A percentile compares a stretch with the other conserved stretches of the same genome.
These are phyloP conservation scores for Epizoanthus fatuus DNA, from an alignment of 92 coral and sea anemone species.

Conservation along the genomic window DNA sequence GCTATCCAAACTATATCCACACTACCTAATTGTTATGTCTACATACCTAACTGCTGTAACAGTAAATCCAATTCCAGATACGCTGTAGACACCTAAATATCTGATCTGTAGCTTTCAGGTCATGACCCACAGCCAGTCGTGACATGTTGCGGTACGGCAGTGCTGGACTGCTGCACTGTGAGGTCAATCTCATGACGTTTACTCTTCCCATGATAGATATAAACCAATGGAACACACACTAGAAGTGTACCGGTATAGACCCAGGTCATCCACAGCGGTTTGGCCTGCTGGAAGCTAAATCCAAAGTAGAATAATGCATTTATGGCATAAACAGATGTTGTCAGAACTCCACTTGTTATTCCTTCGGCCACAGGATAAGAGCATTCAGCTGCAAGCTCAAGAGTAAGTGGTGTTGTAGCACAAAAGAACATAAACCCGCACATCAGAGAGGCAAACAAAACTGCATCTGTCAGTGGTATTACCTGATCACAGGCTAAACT, in stretches of 20 bases:
- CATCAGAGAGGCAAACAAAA: constrained; percentile 75
- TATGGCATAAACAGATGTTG: constrained; percentile 79
- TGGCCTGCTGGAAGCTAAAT: constrained; percentile 88
- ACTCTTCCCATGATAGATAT: constrained; percentile 68
- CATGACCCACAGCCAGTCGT: too few species aligned
- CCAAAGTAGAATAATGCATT: constrained; percentile 85
- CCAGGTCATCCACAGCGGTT: constrained; percentile 93
- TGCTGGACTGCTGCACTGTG: constrained; percentile 3
- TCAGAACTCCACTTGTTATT: constrained; percentile 85
- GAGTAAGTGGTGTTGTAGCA: constrained; percentile 80
- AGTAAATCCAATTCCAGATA: too few species aligned
- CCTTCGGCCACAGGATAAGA: constrained; percentile 96
- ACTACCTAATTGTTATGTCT: too few species aligned
- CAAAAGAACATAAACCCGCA: constrained; percentile 71
- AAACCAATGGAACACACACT: constrained; percentile 74
- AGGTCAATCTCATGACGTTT: constrained; percentile 80
- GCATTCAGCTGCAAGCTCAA: constrained; percentile 94
- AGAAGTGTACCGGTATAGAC: constrained; percentile 75
- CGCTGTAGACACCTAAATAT: too few species aligned
- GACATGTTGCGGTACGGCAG: neutral
- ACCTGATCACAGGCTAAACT: constrained; percentile 82
- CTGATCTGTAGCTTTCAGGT: too few species aligned
- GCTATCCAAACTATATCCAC: too few species aligned
- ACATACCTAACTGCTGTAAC: too few species aligned
- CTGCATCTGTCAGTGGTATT: constrained; percentile 74